These are phyloP conservation scores for Mantis religiosa DNA, from an alignment of 2,888 invertebrate genomes.

Conservation along the genomic window DNA sequence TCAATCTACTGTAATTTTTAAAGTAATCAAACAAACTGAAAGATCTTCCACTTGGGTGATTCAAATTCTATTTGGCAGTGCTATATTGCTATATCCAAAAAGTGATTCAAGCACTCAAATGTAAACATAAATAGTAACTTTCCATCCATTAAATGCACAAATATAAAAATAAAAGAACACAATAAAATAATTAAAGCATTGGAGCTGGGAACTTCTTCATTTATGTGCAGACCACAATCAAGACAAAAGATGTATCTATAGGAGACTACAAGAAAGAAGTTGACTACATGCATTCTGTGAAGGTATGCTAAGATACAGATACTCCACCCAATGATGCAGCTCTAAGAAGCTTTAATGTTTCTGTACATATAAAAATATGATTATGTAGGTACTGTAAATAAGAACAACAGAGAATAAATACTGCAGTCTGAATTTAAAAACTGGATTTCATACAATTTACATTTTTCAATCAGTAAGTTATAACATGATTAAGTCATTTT, in stretches of 20 bases:
- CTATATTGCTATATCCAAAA: background rate
- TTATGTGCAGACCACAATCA: background rate
- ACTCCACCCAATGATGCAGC: background rate
- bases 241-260: background rate
- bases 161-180: background rate
- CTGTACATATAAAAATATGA: no score
- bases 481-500: no score
- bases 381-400: no score
- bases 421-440: no score
- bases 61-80: background rate
- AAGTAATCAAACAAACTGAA: no score
- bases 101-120: background rate
- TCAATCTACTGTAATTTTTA: background rate
- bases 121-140: background rate
- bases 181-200: background rate
- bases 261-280: background rate
- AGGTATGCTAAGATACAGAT: background rate
- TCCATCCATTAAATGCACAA: background rate
- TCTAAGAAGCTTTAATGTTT: no score
- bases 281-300: background rate
- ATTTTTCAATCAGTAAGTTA: no score
- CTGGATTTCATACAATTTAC: no score
- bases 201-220: background rate
- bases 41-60: background rate
- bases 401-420: no score